Evolutionary conservation across 2,797 vertebrate genomes (phyloP), one percentile per base, ranked within the genome.

Genomic region (Lepilemur septentrionalis): DNA sequence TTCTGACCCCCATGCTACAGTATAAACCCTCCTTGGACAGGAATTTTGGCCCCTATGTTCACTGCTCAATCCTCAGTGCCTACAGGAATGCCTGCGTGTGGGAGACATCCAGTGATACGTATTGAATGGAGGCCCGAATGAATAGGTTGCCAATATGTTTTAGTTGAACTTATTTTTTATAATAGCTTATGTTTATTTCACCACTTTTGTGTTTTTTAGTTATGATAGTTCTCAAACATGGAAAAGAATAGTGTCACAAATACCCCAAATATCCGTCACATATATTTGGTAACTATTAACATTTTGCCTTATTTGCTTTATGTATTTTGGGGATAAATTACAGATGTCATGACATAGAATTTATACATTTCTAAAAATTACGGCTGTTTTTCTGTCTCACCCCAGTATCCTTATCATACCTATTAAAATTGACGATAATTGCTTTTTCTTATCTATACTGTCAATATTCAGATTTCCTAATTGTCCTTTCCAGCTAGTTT

Each of bases 251-350:
- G 7, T 20, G 3, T 52, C 61, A 59, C 25, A 57, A 7, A 11
- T 55, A 22, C 11, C 25, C 13, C 32, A 20, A 13, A 32, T 35
- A 11, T 5, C 2, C 2, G 0, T 15, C 17, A 14, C 4, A 7
- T 65, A 20, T n/a, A 32, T 55, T 46, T 78, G 48, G 35, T 2
- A 13, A 30, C 32, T 75, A 9, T 38, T 57, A n/a, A 55, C 63
- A 17, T 48, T 41, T 76, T 35, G 7, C 73, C 41, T 67, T 69
- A 4, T 15, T 61, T 65, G 41, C 84, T 67, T 78, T 35, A 3
- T 52, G 17, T 70, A 11, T 13, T 35, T 48, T 73, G 72, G 78
- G n/a, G 65, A 5, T 79, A 32, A 84, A 46, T 52, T 41, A 46
- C 12, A 38, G 4, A 14, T 75, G 30, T 23, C 5, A 23, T 41